A percentile compares a stretch with the other conserved stretches of the same genome.
phyloP scores from a whole-genome alignment of 30 jellyfish, hydroid and myxozoan genomes.

The Hydractinia echinata region DNA sequence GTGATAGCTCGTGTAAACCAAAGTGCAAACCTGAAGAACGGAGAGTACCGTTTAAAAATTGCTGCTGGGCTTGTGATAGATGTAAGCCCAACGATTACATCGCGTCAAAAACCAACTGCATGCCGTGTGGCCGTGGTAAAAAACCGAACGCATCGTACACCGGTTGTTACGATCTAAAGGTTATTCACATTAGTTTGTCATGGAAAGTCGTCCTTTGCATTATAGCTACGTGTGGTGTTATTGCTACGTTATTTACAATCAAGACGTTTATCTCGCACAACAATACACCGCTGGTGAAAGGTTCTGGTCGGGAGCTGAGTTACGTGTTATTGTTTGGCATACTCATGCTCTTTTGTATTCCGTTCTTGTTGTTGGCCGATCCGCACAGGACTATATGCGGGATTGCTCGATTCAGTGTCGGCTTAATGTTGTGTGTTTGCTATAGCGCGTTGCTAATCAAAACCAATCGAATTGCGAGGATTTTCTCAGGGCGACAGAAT shows the following conservation, averaged over 20 bases:
- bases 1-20: slow-evolving; percentile 23
- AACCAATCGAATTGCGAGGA: slow-evolving; percentile 87
- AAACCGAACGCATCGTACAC: slow-evolving; percentile 24
- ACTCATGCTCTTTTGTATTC: slow-evolving; percentile 37
- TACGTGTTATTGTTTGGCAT: slow-evolving; percentile 61
- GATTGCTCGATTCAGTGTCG: slow-evolving; percentile 70
- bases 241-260: slow-evolving; percentile 50
- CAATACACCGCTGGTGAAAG: slow-evolving; percentile 73
- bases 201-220: slow-evolving; percentile 63
- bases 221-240: slow-evolving; percentile 64
- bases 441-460: slow-evolving; percentile 69
- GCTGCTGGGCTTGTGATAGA: slow-evolving; percentile 75
- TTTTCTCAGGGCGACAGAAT: slow-evolving; percentile 75
- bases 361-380: slow-evolving; percentile 63
- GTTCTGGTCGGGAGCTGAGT: slow-evolving; percentile 75
- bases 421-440: slow-evolving; percentile 59
- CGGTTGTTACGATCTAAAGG: slow-evolving; percentile 48
- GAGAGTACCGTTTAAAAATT: background rate
- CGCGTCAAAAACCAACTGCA: slow-evolving; percentile 31
- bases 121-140: slow-evolving; percentile 38
- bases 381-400: slow-evolving; percentile 58
- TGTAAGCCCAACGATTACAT: slow-evolving; percentile 58
- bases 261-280: slow-evolving; percentile 40
- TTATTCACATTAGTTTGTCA: slow-evolving; percentile 43
- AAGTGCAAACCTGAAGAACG: slow-evolving; percentile 1